Conservation (phyloP, 2,113 vertebrate genomes). For the Mionectes macconnelli region DNA sequence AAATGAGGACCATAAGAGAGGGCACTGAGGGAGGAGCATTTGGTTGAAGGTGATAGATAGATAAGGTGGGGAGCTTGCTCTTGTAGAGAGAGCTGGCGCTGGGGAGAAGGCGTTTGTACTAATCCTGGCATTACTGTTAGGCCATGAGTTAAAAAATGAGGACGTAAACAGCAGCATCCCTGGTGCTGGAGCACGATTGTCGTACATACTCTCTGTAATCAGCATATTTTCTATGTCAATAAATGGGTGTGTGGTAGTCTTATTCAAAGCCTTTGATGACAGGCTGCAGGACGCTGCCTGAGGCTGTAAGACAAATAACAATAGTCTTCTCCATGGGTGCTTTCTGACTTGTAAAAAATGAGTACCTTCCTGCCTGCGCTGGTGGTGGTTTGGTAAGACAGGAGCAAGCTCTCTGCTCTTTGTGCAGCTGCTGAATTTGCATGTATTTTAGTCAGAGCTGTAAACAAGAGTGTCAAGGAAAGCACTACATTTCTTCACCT, state of each 20-base stretch:
- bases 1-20: background rate
- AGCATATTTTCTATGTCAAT: background rate
- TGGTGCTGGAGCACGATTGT: background rate
- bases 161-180: background rate
- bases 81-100: background rate
- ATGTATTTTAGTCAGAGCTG: background rate
- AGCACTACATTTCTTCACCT: background rate
- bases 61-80: background rate
- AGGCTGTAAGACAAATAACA: conserved; percentile 17
- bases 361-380: background rate
- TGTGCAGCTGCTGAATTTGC: background rate
- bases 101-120: background rate
- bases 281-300: conserved; percentile 36
- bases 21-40: background rate
- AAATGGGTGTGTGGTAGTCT: background rate
- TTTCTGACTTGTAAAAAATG: conserved; percentile 8
- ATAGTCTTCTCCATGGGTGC: conserved; percentile 45
- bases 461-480: background rate
- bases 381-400: background rate
- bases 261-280: conserved; percentile 26
- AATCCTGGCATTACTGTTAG: background rate
- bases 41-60: background rate
- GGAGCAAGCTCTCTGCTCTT: background rate
- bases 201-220: background rate
- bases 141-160: background rate